These are phyloP conservation scores for Neopelma chrysocephalum DNA, from an alignment of 2,797 vertebrate species.

Conservation along the genomic window DNA sequence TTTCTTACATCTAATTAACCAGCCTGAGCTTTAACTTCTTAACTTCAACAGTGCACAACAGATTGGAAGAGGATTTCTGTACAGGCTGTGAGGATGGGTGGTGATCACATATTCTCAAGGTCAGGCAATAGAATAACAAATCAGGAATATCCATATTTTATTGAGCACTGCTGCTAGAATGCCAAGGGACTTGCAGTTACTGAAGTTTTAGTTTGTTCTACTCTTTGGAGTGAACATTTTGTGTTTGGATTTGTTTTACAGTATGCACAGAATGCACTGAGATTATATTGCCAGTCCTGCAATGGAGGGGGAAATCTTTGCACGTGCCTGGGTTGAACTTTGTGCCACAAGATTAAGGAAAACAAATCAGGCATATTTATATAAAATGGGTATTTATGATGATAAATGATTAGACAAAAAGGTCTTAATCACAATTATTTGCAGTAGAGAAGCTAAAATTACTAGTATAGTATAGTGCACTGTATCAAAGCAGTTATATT, in stretches of 20 bases:
- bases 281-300: not conserved
- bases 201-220: not conserved
- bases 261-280: not conserved
- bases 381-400: not conserved
- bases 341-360: not conserved
- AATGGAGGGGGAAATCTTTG: not conserved
- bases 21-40: constrained; percentile 57
- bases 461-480: too few relatives aligned
- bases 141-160: constrained; percentile 31
- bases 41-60: constrained; percentile 53
- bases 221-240: not conserved
- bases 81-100: not conserved
- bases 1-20: constrained; percentile 73
- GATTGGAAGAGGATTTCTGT: constrained; percentile 51
- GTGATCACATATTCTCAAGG: constrained; percentile 11
- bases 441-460: not conserved
- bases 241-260: not conserved
- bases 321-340: not conserved
- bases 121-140: constrained; percentile 49
- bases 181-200: not conserved
- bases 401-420: not conserved
- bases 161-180: not conserved
- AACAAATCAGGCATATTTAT: not conserved
- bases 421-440: not conserved
- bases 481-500: not conserved